Evolutionary conservation across 2,113 vertebrate genomes (phyloP), one percentile per base, ranked within the genome.

Genomic region (Mesembrinibis cayennensis): DNA sequence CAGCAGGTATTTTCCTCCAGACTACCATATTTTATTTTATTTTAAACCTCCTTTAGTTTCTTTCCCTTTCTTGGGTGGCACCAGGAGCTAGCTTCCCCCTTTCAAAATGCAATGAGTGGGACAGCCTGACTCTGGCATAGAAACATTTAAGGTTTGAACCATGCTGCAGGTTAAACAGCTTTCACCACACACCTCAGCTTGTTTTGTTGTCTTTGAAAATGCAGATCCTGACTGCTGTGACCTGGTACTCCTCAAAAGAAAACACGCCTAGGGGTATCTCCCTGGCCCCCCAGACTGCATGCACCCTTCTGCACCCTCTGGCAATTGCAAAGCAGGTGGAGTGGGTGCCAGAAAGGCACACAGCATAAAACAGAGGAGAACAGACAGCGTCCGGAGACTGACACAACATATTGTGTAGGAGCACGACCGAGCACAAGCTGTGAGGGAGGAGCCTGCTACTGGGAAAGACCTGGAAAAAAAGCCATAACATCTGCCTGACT

Each of bases 391-490:
- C 30, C 7, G 5, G 62, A 65, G 40, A 65, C 9, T 56, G 71
- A 55, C 9, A 10, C 12, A 55, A 47, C 23, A 34, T 12, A 14
- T 2, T 12, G 27, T 6, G 4, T 22, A 79, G 50, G 67, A 74
- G n/a, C n/a, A 66, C 0, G 0, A 18, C 3, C 0, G 0, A 82
- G 34, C n/a, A 50, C 30, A 71, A 72, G 34, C 13, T 56, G 13
- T 29, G n/a, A 77, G 55, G 44, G 18, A 83, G 9, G 19, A 93
- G 7, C 7, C 12, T 1, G 2, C 22, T 13, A 32, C n/a, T 40
- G 34, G 47, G 42, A 89, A 94, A n/a, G 19, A 66, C 10, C 69
- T 53, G 26, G 11, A 7, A 36, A 38, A 56, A 26, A 27, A 30
- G 1, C 0, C 4, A 1, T 27, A 82, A 69, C 42, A 34, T 65